A percentile compares a stretch with the other conserved stretches of the same genome.
Evolutionary conservation across 1,140 invertebrate species (phyloP).

Genomic region (Aphaenogaster ashmeadi): DNA sequence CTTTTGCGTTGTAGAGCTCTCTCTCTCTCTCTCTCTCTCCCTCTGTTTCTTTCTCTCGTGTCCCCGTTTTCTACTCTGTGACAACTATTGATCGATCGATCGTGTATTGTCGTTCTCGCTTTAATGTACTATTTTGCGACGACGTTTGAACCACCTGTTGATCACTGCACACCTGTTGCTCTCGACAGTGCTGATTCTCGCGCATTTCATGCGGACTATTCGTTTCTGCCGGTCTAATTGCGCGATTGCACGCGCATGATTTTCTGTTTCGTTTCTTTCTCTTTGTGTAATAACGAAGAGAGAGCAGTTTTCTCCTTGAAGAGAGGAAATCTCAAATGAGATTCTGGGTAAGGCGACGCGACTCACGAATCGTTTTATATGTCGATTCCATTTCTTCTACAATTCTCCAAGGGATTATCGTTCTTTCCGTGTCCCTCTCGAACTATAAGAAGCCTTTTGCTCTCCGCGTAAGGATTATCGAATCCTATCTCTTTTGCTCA

Average conservation of each 20-base stretch:
- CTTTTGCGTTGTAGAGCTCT: not conserved
- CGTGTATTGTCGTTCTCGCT: slow-evolving; percentile 12
- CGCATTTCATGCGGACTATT: slow-evolving; percentile 19
- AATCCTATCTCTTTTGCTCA: not conserved
- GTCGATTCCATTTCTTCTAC: slow-evolving; percentile 45
- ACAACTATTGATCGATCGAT: slow-evolving; percentile 31
- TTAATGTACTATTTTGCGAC: slow-evolving; percentile 4
- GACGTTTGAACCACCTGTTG: slow-evolving; percentile 55
- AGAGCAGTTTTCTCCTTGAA: slow-evolving; percentile 21
- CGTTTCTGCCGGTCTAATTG: slow-evolving; percentile 18
- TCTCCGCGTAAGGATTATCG: not conserved
- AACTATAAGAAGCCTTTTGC: not conserved
- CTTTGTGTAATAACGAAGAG: not conserved
- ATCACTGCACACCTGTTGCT: slow-evolving; percentile 64
- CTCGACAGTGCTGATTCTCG: not conserved
- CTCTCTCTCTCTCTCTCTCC: not conserved
- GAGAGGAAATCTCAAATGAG: slow-evolving; percentile 10
- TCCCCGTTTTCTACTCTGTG: not conserved
- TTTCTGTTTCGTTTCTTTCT: slow-evolving; percentile 18
- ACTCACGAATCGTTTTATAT: not conserved
- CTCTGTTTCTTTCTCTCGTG: not conserved
- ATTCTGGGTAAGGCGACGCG: not conserved
- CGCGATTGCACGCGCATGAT: not conserved
- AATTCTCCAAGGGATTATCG: slow-evolving; percentile 58
- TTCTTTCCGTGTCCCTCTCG: not conserved